Base-by-base conservation (phyloP, 2,888 invertebrate species). In the Pollenia amentaria region DNA sequence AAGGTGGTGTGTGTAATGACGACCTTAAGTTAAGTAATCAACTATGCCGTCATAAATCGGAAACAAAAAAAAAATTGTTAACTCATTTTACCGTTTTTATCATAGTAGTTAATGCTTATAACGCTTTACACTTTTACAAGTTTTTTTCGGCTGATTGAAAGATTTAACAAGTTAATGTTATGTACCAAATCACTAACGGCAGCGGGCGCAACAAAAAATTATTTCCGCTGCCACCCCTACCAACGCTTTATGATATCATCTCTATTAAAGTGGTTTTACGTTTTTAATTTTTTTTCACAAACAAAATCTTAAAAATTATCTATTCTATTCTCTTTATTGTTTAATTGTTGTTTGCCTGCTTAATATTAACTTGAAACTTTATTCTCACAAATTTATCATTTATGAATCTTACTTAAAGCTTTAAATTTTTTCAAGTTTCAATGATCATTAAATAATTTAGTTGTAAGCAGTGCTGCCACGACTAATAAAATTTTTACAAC, bases 171-270 rank as follows among this genome's bases (percentile, higher is more conserved):
- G 6, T 38, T n/a, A 60, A 38, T 16, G 42, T 40, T 16, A n/a
- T n/a, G 8, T 44, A 11, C 7, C n/a, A 46, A 57, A 12, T 29
- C 38, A 38, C n/a, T 38, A 57, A 48, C 14, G 40, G 12, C 12
- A 16, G 42, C 16, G 55, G 18, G 16, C 38, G 18, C 51, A 12
- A 40, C 29, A 69, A 72, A 44, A 38, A 46, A 46, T 0, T 11
- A 16, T 21, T 6, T 7, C 12, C 51, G 42, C 65, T n/a, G 18
- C 21, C 29, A 29, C 29, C 29, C 29, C 29, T 29, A 29, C 29
- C 6, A 6, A 29, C 29, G 29, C 29, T 29, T 29, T 29, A 83
- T 83, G 82, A 83, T 83, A 83, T 83, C 82, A 83, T 83, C 40
- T 64, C 29, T 82, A 64, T 70, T n/a, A 42, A n/a, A 72, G 12